These are phyloP conservation scores for Stegastes partitus DNA, from an alignment of 2,113 vertebrate species.

Conservation along the genomic window DNA sequence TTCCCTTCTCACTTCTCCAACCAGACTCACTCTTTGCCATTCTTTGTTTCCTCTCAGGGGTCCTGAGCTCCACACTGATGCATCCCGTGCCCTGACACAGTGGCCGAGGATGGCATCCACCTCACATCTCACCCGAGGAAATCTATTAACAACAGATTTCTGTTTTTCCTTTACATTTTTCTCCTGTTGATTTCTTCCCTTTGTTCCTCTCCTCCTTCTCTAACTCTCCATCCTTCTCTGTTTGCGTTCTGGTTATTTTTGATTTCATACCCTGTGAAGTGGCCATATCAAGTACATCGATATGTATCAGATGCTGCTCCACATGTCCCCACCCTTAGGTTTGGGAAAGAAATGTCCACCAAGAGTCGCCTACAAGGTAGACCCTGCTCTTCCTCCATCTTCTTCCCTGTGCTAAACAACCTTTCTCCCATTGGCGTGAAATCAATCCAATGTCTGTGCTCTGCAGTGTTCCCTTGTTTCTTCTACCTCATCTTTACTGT, in stretches of 20 bases:
- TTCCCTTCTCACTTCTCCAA: conserved; percentile 18
- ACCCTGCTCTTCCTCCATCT: conserved; percentile 73
- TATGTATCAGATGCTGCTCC: conserved; percentile 99
- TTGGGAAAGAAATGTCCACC: conserved; percentile 99
- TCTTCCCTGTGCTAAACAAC: conserved; percentile 54
- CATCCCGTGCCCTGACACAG: conserved; percentile 70
- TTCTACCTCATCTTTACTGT: conserved; percentile 31
- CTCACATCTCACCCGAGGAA: conserved; percentile 80
- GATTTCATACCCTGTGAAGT: conserved; percentile 84
- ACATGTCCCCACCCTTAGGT: conserved; percentile 99
- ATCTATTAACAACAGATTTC: conserved; percentile 91
- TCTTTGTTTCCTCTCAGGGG: conserved; percentile 78
- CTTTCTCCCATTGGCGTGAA: conserved; percentile 74
- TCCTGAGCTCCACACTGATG: conserved; percentile 77
- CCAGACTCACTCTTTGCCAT: conserved; percentile 76
- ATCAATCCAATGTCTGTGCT: conserved; percentile 79
- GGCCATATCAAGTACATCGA: conserved; percentile 99
- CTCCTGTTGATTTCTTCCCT: conserved; percentile 60
- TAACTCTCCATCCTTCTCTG: conserved; percentile 78
- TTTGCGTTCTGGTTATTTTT: conserved; percentile 69
- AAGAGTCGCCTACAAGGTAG: conserved; percentile 99
- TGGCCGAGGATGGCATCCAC: conserved; percentile 82
- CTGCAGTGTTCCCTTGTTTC: conserved; percentile 74
- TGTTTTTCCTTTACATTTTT: conserved; percentile 85
- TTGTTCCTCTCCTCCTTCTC: conserved; percentile 71